Conservation (phyloP, 2,113 vertebrate species). For the Sebastes schlegelii region DNA sequence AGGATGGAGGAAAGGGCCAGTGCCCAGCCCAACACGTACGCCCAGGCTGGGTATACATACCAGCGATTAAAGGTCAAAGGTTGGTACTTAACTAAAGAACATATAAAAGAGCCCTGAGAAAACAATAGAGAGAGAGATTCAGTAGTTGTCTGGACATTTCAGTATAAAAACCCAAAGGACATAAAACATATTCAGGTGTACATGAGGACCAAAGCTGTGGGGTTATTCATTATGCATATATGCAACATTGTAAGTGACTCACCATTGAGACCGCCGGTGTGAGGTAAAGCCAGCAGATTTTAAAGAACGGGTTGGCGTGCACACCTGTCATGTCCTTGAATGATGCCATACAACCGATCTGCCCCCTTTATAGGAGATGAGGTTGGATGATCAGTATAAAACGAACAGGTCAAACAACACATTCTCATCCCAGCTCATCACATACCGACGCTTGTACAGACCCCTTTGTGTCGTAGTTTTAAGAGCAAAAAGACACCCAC, state of each 20-base stretch:
- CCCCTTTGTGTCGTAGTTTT: too few relatives aligned
- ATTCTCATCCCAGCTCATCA: too few relatives aligned
- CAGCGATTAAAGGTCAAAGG: conserved; percentile 77
- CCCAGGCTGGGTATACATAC: conserved; percentile 81
- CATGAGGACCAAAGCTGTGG: not conserved
- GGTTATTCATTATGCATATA: too few relatives aligned
- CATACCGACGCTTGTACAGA: too few relatives aligned
- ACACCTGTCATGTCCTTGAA: conserved; percentile 82
- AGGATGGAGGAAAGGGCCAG: too few relatives aligned
- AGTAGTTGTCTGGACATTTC: conserved; percentile 47
- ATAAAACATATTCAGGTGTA: conserved; percentile 7
- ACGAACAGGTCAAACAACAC: not conserved
- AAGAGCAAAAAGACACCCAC: too few relatives aligned
- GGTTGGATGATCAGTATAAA: not conserved
- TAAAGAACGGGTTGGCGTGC: conserved; percentile 69
- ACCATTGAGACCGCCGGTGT: conserved; percentile 81
- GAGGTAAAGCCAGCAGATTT: conserved; percentile 83
- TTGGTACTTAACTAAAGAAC: conserved; percentile 75
- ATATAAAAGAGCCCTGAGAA: conserved; percentile 73
- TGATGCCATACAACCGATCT: conserved; percentile 69
- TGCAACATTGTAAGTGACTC: conserved; percentile 16
- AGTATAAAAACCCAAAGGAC: conserved; percentile 76
- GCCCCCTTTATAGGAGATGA: conserved; percentile 65
- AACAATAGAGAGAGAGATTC: not conserved
- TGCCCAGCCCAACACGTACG: conserved; percentile 72